Evolutionary conservation across 2,888 invertebrate genomes (phyloP).

Genomic region (Rhagonycha lutea): DNA sequence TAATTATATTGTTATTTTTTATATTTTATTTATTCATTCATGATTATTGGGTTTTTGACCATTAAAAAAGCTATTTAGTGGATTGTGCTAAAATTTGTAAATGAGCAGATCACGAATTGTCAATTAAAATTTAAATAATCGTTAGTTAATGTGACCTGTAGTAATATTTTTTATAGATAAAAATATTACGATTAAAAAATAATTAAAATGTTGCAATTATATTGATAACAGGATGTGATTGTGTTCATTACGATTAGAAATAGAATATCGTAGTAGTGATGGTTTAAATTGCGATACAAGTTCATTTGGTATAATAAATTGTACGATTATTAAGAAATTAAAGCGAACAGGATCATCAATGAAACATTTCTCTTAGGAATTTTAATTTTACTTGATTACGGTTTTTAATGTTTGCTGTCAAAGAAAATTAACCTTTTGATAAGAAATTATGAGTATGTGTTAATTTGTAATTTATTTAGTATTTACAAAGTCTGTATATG

Average conservation of each 20-base stretch:
- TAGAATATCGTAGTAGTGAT: not conserved
- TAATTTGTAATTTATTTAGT: not conserved
- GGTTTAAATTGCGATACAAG: not conserved
- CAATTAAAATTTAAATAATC: not conserved
- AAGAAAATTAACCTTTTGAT: not conserved
- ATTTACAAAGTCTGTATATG: not conserved
- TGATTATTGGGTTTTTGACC: not conserved
- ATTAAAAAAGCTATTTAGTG: not conserved
- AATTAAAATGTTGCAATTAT: not conserved
- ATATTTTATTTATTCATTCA: not conserved
- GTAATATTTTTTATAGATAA: not conserved
- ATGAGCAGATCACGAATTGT: not conserved
- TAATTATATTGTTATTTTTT: slow-evolving; percentile 5
- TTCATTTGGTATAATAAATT: not conserved
- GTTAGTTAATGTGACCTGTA: not conserved
- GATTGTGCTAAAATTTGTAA: not conserved
- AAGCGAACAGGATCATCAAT: not conserved
- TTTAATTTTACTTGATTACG: not conserved
- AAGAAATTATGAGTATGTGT: not conserved
- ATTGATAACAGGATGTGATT: not conserved
- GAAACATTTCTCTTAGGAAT: not conserved
- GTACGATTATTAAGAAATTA: not conserved
- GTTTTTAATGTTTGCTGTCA: not conserved
- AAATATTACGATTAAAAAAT: not conserved
- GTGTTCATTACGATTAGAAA: not conserved